Evolutionary conservation across 1,140 invertebrate genomes (phyloP).

Genomic region (Prorops nasuta): DNA sequence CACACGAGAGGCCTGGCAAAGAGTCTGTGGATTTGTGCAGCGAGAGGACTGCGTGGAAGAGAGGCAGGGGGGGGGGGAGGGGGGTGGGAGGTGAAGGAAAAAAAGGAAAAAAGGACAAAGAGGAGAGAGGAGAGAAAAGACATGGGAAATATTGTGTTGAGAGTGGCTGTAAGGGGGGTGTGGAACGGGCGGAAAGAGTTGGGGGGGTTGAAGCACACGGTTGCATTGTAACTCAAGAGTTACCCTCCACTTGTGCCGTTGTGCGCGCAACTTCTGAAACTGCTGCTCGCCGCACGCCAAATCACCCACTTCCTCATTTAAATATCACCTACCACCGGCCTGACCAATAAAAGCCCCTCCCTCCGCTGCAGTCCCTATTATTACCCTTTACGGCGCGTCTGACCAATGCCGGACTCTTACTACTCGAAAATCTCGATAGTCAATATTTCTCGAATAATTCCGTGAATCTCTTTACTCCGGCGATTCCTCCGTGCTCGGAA

Average conservation of each 20-base stretch:
- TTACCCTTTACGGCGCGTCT: neutral
- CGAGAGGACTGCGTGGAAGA: too few relatives aligned
- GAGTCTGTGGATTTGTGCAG: constrained; percentile 32
- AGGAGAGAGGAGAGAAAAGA: neutral
- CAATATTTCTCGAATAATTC: neutral
- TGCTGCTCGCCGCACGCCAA: neutral
- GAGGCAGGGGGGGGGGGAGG: constrained; percentile 19
- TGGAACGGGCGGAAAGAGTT: constrained; percentile 18
- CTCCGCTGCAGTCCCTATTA: too few relatives aligned
- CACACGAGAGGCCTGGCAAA: constrained; percentile 39
- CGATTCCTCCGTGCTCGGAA: too few relatives aligned
- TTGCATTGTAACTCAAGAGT: constrained; percentile 37
- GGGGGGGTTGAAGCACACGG: too few relatives aligned
- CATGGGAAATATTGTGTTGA: too few relatives aligned
- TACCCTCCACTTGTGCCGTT: constrained; percentile 15
- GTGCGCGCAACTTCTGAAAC: constrained; percentile 10
- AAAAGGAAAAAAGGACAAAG: constrained; percentile 10
- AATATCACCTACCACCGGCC: constrained; percentile 4
- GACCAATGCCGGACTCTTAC: too few relatives aligned
- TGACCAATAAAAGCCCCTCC: too few relatives aligned
- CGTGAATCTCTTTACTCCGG: too few relatives aligned
- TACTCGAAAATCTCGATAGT: neutral
- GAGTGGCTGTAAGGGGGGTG: too few relatives aligned
- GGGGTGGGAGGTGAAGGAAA: constrained; percentile 5
- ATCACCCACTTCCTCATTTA: constrained; percentile 14